Percentiles rank a stretch among this genome's conserved stretches.
Conservation (phyloP, 2,797 vertebrate species). For the Menidia menidia region DNA sequence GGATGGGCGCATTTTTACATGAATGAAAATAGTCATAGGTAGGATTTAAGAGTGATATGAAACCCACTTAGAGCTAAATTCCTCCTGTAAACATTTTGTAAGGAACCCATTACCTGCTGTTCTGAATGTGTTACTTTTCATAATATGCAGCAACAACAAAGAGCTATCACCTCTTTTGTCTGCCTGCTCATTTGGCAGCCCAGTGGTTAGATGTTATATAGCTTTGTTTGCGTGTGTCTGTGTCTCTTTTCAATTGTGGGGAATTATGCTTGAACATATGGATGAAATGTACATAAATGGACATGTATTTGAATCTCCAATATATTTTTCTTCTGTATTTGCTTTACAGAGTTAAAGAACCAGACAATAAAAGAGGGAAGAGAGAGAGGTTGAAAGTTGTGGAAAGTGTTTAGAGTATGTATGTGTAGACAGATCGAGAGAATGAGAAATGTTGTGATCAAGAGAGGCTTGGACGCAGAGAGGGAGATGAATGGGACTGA, state of each 20-base stretch:
- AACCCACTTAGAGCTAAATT: constrained; percentile 64
- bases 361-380: constrained; percentile 25
- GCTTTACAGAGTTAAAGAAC: constrained; percentile 55
- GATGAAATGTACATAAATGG: constrained; percentile 7
- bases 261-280: constrained; percentile 23
- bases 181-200: constrained; percentile 44
- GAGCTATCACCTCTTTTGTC: constrained; percentile 34
- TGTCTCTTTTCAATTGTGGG: no score
- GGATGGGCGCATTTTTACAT: constrained; percentile 52
- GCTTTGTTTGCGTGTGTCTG: background rate
- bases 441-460: constrained; percentile 76
- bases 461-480: constrained; percentile 71
- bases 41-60: constrained; percentile 54
- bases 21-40: constrained; percentile 57
- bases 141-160: constrained; percentile 53
- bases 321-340: constrained; percentile 41
- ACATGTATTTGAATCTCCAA: constrained; percentile 54
- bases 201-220: background rate
- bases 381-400: constrained; percentile 33
- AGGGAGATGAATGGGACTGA: constrained; percentile 80
- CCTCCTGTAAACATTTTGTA: constrained; percentile 59
- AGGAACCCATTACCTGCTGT: constrained; percentile 64
- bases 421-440: constrained; percentile 55
- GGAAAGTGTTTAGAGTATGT: constrained; percentile 62
- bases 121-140: constrained; percentile 59